These are phyloP conservation scores for Probosciger aterrimus DNA, from an alignment of 2,113 vertebrate species.

Conservation along the genomic window DNA sequence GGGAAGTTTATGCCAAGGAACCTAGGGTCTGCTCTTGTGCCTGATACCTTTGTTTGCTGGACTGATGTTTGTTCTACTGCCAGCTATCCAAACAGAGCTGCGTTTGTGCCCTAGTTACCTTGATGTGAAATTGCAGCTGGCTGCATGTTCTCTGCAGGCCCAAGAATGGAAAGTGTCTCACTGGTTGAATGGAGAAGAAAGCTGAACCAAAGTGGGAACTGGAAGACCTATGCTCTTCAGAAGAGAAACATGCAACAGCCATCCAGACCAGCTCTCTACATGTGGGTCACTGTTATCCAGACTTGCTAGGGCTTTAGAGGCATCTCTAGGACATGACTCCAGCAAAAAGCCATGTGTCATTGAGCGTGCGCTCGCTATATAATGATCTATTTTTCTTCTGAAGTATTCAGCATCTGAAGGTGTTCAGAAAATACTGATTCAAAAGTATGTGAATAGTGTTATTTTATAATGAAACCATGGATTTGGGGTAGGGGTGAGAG, in stretches of 20 bases:
- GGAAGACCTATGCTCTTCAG: neutral
- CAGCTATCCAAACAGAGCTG: constrained; percentile 37
- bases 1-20: neutral
- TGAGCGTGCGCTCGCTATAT: constrained; percentile 28
- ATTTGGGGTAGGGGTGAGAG: neutral
- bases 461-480: constrained; percentile 49
- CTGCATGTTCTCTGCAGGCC: neutral
- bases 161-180: neutral
- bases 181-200: neutral
- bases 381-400: constrained; percentile 51
- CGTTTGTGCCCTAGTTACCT: neutral
- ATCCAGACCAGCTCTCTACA: neutral
- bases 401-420: constrained; percentile 73
- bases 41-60: constrained; percentile 46
- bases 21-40: constrained; percentile 43
- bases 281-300: neutral
- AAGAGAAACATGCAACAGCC: neutral
- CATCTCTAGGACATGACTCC: neutral
- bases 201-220: neutral
- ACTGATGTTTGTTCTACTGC: neutral
- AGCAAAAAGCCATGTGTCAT: constrained; percentile 54
- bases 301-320: neutral
- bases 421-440: constrained; percentile 69
- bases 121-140: constrained; percentile 15
- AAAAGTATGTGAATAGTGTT: constrained; percentile 66